Evolutionary conservation across 2,113 vertebrate species (phyloP).

Genomic region (Ranitomeya imitator): DNA sequence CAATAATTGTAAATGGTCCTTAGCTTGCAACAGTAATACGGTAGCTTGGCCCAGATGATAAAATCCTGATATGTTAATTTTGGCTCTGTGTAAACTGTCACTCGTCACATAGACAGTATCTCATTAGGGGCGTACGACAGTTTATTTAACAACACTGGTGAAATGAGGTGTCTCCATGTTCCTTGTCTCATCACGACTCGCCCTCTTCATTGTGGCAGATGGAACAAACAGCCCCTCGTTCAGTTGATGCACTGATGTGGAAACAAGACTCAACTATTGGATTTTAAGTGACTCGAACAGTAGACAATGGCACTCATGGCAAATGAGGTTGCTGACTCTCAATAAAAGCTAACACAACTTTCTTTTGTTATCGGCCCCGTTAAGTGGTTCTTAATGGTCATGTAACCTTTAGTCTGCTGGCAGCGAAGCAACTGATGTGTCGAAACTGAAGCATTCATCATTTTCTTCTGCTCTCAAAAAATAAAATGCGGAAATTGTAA

Average conservation of each 20-base stretch:
- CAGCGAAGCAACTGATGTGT: conserved; percentile 18
- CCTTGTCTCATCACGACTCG: conserved; percentile 22
- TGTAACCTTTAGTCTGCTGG: conserved; percentile 28
- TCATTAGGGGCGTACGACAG: conserved; percentile 26
- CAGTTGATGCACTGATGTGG: conserved; percentile 49
- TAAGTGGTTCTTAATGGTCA: conserved; percentile 50
- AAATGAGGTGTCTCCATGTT: conserved; percentile 35
- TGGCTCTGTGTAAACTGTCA: conserved; percentile 32
- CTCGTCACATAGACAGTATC: conserved; percentile 13
- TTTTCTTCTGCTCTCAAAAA: background rate
- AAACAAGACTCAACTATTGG: conserved; percentile 50
- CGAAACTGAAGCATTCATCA: conserved; percentile 7
- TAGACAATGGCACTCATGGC: conserved; percentile 41
- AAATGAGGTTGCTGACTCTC: conserved; percentile 45
- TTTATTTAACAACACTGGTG: conserved; percentile 30
- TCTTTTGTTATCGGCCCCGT: conserved; percentile 37
- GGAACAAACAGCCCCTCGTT: conserved; percentile 47
- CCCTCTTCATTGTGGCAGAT: conserved; percentile 39
- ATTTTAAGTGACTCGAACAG: conserved; percentile 43
- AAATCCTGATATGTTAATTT: conserved; percentile 25
- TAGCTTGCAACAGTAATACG: background rate
- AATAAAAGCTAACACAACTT: conserved; percentile 47
- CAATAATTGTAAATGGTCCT: background rate
- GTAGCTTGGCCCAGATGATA: background rate
- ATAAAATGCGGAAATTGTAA: background rate